These are phyloP conservation scores for Drosophila kuntzei DNA, from an alignment of 2,888 invertebrate genomes.

Conservation along the genomic window DNA sequence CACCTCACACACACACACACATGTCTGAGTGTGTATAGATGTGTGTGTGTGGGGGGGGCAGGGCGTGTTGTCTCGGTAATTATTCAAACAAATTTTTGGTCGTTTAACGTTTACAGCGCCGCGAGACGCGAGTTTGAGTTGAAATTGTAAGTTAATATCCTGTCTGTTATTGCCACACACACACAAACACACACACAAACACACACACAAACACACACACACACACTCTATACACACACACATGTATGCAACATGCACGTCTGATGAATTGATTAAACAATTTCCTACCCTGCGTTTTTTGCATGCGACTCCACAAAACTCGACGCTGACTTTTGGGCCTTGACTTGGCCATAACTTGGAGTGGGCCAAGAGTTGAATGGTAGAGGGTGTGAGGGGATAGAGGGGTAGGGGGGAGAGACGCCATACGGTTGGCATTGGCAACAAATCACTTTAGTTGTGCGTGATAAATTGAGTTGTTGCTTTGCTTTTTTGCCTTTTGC, in stretches of 20 bases:
- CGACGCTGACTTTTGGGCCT: constrained; percentile 44
- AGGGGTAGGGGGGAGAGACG: neutral
- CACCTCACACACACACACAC: constrained; percentile 21
- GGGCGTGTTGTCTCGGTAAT: constrained; percentile 72
- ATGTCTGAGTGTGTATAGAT: constrained; percentile 1
- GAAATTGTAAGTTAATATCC: constrained; percentile 79
- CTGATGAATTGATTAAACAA: constrained; percentile 82
- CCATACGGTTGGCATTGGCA: constrained; percentile 77
- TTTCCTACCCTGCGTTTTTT: constrained; percentile 71
- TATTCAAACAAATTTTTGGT: constrained; percentile 75
- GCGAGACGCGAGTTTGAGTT: constrained; percentile 33
- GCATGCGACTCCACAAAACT: constrained; percentile 49
- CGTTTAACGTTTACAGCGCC: constrained; percentile 57
- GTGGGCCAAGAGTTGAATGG: neutral
- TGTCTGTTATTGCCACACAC: constrained; percentile 77
- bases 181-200: constrained; percentile 34
- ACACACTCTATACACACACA: constrained; percentile 35
- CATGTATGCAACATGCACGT: constrained; percentile 55
- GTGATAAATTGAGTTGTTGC: constrained; percentile 82
- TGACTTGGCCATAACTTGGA: constrained; percentile 13
- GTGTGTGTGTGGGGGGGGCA: constrained; percentile 1
- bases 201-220: constrained; percentile 30
- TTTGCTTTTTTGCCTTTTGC: constrained; percentile 61
- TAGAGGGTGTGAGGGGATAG: neutral
- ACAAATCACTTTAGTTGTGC: constrained; percentile 82